Evolutionary conservation across 2,797 vertebrate genomes (phyloP).

Genomic region (Pseudocheirus occidentalis): DNA sequence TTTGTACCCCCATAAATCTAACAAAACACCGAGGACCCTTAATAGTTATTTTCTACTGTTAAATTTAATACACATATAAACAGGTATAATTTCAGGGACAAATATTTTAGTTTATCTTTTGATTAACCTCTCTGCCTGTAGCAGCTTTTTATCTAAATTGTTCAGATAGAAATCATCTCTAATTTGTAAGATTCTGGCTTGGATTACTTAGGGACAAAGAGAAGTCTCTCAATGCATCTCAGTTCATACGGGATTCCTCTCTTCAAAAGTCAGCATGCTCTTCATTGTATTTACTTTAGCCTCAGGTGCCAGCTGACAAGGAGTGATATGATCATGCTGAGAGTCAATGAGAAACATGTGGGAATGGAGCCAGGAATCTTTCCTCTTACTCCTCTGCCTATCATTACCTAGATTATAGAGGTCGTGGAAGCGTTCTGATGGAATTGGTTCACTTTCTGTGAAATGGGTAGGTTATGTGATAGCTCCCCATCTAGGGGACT

Average conservation of each 20-base stretch:
- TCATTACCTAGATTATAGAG: conserved; percentile 43
- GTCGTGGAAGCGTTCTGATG: conserved; percentile 40
- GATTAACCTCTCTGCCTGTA: not conserved
- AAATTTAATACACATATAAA: not conserved
- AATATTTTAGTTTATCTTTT: not conserved
- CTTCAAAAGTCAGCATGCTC: conserved; percentile 47
- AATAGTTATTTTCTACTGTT: not conserved
- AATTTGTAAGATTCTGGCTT: conserved; percentile 40
- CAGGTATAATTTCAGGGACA: not conserved
- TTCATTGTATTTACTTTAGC: conserved; percentile 59
- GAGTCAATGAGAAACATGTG: conserved; percentile 52
- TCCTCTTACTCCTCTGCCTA: conserved; percentile 5
- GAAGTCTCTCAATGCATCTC: conserved; percentile 33
- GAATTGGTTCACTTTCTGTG: conserved; percentile 35
- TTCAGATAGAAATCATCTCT: conserved; percentile 10
- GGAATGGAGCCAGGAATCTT: conserved; percentile 69
- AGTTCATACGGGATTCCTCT: conserved; percentile 30
- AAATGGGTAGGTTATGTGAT: conserved; percentile 12
- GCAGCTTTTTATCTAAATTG: not conserved
- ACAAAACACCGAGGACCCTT: not conserved
- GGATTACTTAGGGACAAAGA: conserved; percentile 22
- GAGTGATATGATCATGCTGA: conserved; percentile 69
- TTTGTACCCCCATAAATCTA: not conserved
- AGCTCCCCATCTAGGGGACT: not conserved
- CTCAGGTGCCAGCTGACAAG: conserved; percentile 69